phyloP scores from a whole-genome alignment of 2,113 vertebrate genomes.

The Hippoglossus stenolepis region DNA sequence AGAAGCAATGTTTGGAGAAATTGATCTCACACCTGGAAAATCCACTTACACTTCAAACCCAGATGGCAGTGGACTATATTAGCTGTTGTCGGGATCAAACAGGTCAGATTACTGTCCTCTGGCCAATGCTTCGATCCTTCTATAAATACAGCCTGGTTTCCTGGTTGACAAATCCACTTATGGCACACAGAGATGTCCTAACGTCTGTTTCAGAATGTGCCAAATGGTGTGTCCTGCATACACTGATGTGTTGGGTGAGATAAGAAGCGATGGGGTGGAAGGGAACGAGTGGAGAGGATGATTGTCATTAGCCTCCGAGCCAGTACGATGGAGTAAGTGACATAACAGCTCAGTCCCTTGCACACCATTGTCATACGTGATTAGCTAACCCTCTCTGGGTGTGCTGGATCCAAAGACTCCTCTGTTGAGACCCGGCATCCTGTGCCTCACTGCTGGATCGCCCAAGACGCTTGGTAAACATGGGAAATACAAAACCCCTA shows the following conservation, averaged over 20 bases:
- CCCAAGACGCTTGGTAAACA: slow-evolving; percentile 73
- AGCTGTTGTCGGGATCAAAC: slow-evolving; percentile 45
- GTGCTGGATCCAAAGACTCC: slow-evolving; percentile 39
- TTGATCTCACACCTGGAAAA: slow-evolving; percentile 56
- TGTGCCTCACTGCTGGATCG: slow-evolving; percentile 63
- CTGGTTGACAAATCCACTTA: slow-evolving; percentile 72
- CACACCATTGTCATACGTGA: slow-evolving; percentile 57
- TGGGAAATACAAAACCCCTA: slow-evolving; percentile 74
- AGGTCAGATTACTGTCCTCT: slow-evolving; percentile 50
- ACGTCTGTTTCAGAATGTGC: slow-evolving; percentile 37
- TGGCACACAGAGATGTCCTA: slow-evolving; percentile 35
- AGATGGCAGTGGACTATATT: slow-evolving; percentile 29
- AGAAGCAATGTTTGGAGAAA: slow-evolving; percentile 25
- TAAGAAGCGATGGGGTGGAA: slow-evolving; percentile 29
- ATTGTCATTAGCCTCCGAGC: slow-evolving; percentile 42
- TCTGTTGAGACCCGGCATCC: slow-evolving; percentile 62
- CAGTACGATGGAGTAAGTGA: slow-evolving; percentile 42
- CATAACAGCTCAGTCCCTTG: slow-evolving; percentile 51
- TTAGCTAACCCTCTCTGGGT: slow-evolving; percentile 54
- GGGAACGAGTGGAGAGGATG: neutral
- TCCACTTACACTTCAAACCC: slow-evolving; percentile 20
- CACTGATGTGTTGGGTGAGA: slow-evolving; percentile 16
- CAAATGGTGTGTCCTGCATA: slow-evolving; percentile 30
- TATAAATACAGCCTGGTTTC: slow-evolving; percentile 64
- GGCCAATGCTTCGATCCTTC: slow-evolving; percentile 46